These are phyloP conservation scores for Galerucella nymphaeae DNA, from an alignment of 2,888 invertebrate species.

Conservation along the genomic window DNA sequence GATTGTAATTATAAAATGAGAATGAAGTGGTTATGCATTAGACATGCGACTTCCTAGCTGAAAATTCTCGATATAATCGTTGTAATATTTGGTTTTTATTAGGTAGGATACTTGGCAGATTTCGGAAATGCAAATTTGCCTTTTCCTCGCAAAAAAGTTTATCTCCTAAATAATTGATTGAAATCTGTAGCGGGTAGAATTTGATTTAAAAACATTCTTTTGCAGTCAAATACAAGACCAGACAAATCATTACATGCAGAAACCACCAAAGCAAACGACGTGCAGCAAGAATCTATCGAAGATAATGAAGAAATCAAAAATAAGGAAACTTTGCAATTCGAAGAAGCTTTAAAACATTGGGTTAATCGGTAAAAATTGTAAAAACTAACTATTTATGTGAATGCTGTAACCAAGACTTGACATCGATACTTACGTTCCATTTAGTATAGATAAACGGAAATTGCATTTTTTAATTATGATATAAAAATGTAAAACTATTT, in stretches of 20 bases:
- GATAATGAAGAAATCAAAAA: constrained; percentile 54
- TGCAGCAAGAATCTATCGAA: constrained; percentile 51
- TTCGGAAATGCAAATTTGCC: too few relatives aligned
- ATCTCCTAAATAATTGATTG: too few relatives aligned
- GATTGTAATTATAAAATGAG: too few relatives aligned
- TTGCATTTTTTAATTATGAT: neutral
- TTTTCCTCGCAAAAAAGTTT: too few relatives aligned
- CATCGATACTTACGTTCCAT: constrained; percentile 17
- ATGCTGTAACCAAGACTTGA: constrained; percentile 3
- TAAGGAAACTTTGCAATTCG: constrained; percentile 67
- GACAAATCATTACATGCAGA: constrained; percentile 50
- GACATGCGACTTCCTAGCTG: too few relatives aligned
- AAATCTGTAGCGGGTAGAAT: too few relatives aligned
- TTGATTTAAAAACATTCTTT: neutral
- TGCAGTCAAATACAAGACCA: constrained; percentile 37
- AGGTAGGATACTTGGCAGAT: too few relatives aligned
- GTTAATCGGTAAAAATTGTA: constrained; percentile 70
- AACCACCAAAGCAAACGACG: constrained; percentile 45
- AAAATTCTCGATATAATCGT: too few relatives aligned
- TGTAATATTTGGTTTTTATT: too few relatives aligned
- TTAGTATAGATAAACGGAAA: constrained; percentile 4
- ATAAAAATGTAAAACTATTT: neutral
- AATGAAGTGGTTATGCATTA: too few relatives aligned
- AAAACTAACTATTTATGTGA: neutral
- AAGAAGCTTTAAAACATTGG: constrained; percentile 75